A percentile compares a stretch with the other conserved stretches of the same genome.
Conservation (phyloP, 2,888 invertebrate genomes). For the Lepidocyrtoides sp. region DNA sequence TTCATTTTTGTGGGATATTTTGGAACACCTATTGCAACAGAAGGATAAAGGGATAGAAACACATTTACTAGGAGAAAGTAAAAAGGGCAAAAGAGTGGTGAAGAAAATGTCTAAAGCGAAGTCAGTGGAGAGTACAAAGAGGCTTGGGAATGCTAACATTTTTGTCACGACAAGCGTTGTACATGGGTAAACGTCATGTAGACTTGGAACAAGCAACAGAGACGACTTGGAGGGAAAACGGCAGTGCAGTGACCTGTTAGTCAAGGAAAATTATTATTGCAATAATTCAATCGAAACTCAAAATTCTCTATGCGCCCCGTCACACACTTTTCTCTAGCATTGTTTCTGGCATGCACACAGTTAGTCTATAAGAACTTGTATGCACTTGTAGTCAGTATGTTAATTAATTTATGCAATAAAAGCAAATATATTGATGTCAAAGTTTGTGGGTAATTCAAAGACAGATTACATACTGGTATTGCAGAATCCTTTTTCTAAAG, state of each 20-base stretch:
- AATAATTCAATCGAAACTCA: not conserved
- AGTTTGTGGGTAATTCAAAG: too few species aligned
- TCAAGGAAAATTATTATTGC: not conserved
- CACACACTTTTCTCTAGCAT: not conserved
- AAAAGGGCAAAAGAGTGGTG: not conserved
- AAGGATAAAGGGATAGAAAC: conserved; percentile 20
- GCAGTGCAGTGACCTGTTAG: conserved; percentile 37
- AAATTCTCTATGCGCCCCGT: not conserved
- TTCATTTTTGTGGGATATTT: conserved; percentile 11
- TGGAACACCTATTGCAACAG: not conserved
- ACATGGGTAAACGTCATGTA: not conserved
- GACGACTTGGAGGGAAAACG: not conserved
- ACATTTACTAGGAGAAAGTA: not conserved
- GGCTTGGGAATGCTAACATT: not conserved
- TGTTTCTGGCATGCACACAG: too few species aligned
- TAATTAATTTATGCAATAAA: too few species aligned
- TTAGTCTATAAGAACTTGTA: too few species aligned
- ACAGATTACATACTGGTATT: too few species aligned
- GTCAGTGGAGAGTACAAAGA: not conserved
- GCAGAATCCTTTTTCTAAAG: too few species aligned
- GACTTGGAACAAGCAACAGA: not conserved
- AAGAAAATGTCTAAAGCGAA: not conserved
- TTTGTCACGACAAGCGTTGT: not conserved
- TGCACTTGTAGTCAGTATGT: too few species aligned
- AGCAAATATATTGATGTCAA: too few species aligned